phyloP scores from a whole-genome alignment of 2,797 vertebrate genomes.

The Ctenopoma multispine region DNA sequence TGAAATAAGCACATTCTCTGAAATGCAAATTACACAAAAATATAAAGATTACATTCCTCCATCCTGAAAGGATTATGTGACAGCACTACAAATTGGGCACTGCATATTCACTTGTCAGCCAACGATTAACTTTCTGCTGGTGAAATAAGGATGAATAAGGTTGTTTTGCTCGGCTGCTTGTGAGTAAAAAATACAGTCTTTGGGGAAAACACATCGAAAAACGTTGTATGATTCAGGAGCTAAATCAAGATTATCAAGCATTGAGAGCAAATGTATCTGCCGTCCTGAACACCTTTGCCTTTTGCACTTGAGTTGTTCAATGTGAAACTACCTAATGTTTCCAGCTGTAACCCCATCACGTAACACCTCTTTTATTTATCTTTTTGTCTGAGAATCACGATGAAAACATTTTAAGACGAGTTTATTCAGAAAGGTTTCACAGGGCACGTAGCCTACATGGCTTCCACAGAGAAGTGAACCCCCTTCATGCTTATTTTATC shows the following conservation, averaged over 20 bases:
- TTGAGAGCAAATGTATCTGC: not conserved
- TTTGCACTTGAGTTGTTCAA: not conserved
- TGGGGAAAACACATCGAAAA: conserved; percentile 1
- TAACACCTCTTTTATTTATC: not conserved
- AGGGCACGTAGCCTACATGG: not conserved
- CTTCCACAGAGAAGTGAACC: not conserved
- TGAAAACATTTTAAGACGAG: conserved; percentile 1
- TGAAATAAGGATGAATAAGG: conserved; percentile 50
- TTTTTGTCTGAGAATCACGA: not conserved
- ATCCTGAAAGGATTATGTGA: conserved; percentile 44
- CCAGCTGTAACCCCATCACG: not conserved
- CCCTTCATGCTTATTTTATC: not conserved
- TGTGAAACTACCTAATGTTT: conserved; percentile 6
- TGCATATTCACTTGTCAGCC: conserved; percentile 38
- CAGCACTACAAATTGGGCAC: conserved; percentile 43
- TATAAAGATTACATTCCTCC: conserved; percentile 12
- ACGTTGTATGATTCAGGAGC: conserved; percentile 4
- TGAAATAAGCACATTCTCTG: not conserved
- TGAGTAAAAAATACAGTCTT: conserved; percentile 29
- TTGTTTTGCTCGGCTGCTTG: conserved; percentile 26
- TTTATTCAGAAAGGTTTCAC: conserved; percentile 16
- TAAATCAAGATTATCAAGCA: conserved; percentile 3
- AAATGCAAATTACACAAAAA: conserved; percentile 4
- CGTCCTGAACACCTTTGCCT: not conserved
- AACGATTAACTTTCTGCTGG: conserved; percentile 44